phyloP scores from a whole-genome alignment of 2,113 vertebrate genomes.

The Corythornis cristatus region DNA sequence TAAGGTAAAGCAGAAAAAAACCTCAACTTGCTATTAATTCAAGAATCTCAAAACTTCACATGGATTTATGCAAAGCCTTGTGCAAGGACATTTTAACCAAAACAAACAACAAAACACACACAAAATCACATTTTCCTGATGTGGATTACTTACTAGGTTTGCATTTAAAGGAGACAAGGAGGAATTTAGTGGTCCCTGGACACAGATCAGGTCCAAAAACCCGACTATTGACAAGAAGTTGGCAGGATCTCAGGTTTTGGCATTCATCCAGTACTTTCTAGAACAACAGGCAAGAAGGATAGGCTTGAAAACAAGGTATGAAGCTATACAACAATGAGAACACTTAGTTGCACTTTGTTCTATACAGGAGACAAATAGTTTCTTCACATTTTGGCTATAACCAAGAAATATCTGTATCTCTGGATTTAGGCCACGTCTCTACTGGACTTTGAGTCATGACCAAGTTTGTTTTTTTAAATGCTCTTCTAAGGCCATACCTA shows the following conservation, averaged over 20 bases:
- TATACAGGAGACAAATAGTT: neutral
- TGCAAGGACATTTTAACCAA: neutral
- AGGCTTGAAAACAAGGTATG: conserved; percentile 70
- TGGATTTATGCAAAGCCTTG: neutral
- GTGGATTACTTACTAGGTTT: conserved; percentile 90
- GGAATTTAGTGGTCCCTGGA: conserved; percentile 91
- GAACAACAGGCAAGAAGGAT: conserved; percentile 73
- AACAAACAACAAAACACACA: conserved; percentile 19
- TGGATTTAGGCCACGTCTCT: neutral
- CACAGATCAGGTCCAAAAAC: conserved; percentile 94
- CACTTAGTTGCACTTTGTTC: conserved; percentile 7
- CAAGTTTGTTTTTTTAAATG: too few species aligned
- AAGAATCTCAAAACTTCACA: neutral
- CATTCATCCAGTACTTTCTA: conserved; percentile 97
- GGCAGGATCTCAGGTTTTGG: conserved; percentile 91
- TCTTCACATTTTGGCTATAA: neutral
- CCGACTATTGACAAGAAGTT: conserved; percentile 90
- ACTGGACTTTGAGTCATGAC: neutral
- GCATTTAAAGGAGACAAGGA: conserved; percentile 95
- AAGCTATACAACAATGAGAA: neutral
- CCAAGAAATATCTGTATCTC: neutral
- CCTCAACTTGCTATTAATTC: neutral
- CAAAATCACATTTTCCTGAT: conserved; percentile 18
- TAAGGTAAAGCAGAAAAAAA: neutral
- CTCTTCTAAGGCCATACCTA: too few species aligned